Evolutionary conservation across 1,140 invertebrate species (phyloP).

Genomic region (Helicorthomorpha holstii): DNA sequence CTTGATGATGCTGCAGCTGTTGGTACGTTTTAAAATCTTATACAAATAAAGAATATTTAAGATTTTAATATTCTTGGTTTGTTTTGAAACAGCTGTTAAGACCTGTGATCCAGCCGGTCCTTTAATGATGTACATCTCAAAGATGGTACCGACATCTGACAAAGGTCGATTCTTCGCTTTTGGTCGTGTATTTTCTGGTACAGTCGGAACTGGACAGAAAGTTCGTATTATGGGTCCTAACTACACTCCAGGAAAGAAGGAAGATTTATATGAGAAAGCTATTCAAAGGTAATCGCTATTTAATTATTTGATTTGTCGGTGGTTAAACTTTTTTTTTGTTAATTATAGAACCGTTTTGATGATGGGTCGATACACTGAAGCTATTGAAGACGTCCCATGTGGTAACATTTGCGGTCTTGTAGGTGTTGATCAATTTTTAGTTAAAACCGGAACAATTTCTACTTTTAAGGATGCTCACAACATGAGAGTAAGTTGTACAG

Average conservation of each 20-base stretch:
- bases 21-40: conserved; percentile 41
- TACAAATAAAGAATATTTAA: background rate
- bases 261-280: conserved; percentile 96
- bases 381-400: conserved; percentile 97
- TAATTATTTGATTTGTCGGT: background rate
- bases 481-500: conserved; percentile 44
- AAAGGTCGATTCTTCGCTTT: conserved; percentile 99
- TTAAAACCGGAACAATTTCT: conserved; percentile 98
- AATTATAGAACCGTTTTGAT: conserved; percentile 84
- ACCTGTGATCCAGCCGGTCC: conserved; percentile 90
- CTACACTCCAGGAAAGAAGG: conserved; percentile 93
- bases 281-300: conserved; percentile 51
- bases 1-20: conserved; percentile 90
- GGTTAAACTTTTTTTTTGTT: conserved; percentile 6
- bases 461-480: conserved; percentile 99
- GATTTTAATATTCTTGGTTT: background rate
- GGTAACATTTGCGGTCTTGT: conserved; percentile 99
- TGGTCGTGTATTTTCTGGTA: conserved; percentile 98
- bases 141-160: conserved; percentile 99
- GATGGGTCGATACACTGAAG: conserved; percentile 99
- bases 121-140: conserved; percentile 99
- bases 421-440: conserved; percentile 97
- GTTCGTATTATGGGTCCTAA: conserved; percentile 98
- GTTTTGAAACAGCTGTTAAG: conserved; percentile 35
- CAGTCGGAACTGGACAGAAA: conserved; percentile 86